phyloP scores from a whole-genome alignment of 2,888 invertebrate species.

The Dichetophora obliterata region DNA sequence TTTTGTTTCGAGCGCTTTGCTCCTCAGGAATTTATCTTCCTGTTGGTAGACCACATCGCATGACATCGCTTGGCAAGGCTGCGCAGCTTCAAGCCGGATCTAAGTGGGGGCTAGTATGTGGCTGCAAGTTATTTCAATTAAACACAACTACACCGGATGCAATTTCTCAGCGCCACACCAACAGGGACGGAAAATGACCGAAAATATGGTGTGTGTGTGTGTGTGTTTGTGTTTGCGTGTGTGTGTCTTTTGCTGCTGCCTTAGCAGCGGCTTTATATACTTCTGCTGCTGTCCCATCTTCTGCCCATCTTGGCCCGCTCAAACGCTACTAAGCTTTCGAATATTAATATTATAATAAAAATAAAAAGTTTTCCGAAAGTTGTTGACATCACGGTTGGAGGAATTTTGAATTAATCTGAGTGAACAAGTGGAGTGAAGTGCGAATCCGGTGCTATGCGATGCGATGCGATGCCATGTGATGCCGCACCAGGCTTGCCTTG shows the following conservation, averaged over 20 bases:
- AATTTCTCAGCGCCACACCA: conserved; percentile 32
- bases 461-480: not conserved
- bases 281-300: not conserved
- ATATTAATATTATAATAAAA: conserved; percentile 41
- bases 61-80: conserved; percentile 3
- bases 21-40: conserved; percentile 23
- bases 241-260: no score
- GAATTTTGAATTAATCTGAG: conserved; percentile 63
- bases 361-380: conserved; percentile 44
- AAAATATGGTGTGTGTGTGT: conserved; percentile 27
- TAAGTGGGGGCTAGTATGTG: conserved; percentile 28
- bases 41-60: conserved; percentile 29
- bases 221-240: no score
- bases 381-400: conserved; percentile 60
- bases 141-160: conserved; percentile 39
- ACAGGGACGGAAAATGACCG: conserved; percentile 29
- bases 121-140: conserved; percentile 45
- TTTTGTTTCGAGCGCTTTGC: not conserved
- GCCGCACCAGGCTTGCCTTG: not conserved
- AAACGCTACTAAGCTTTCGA: conserved; percentile 20
- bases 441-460: not conserved
- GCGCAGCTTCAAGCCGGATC: conserved; percentile 21
- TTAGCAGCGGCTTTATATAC: not conserved
- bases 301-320: not conserved
- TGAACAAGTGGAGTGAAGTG: conserved; percentile 27